phyloP scores from a whole-genome alignment of 1,140 invertebrate genomes.

The Parasteatoda tepidariorum region DNA sequence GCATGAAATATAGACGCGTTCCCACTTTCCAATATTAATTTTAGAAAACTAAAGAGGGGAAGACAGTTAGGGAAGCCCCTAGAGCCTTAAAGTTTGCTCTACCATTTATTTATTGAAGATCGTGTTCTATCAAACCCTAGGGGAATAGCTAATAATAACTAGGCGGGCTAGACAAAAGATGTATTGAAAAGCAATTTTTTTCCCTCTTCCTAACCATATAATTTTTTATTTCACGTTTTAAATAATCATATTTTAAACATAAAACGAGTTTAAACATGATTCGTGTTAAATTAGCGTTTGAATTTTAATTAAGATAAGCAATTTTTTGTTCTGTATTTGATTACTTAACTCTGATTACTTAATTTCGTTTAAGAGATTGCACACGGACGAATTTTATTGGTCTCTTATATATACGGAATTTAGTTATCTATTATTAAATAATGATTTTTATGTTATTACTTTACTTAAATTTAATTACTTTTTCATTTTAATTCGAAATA shows the following conservation, averaged over 20 bases:
- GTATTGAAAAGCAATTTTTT: background rate
- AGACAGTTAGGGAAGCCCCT: background rate
- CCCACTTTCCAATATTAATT: conserved; percentile 17
- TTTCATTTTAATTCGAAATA: too few relatives aligned
- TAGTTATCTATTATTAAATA: too few relatives aligned
- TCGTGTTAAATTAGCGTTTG: too few relatives aligned
- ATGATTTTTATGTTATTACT: too few relatives aligned
- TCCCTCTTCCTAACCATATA: background rate
- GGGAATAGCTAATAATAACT: conserved; percentile 6
- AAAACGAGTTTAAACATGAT: background rate
- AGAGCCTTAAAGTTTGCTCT: background rate
- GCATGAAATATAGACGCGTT: conserved; percentile 10
- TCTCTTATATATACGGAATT: too few relatives aligned
- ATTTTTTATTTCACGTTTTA: background rate
- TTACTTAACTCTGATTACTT: too few relatives aligned
- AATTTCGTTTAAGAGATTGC: too few relatives aligned
- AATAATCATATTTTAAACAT: background rate
- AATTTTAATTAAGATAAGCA: too few relatives aligned
- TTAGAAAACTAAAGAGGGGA: background rate
- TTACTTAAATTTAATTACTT: too few relatives aligned
- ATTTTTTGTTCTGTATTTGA: too few relatives aligned
- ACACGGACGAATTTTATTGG: too few relatives aligned
- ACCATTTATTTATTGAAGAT: background rate
- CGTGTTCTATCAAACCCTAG: background rate
- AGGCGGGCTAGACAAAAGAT: background rate